Evolutionary conservation across 2,888 invertebrate species (phyloP).

Genomic region (Ennomos quercinarius): DNA sequence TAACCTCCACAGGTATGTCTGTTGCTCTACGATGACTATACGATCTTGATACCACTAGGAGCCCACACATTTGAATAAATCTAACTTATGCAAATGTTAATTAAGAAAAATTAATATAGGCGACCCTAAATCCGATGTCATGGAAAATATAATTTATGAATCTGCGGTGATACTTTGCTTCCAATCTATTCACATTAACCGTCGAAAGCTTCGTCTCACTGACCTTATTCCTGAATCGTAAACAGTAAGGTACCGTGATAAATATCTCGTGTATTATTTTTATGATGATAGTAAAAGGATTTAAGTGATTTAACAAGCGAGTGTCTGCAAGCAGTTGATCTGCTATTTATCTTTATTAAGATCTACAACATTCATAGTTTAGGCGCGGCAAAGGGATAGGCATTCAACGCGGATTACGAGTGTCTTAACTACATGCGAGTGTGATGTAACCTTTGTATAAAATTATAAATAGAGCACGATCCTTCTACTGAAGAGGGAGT

Average conservation of each 20-base stretch:
- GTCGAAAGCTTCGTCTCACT: constrained; percentile 47
- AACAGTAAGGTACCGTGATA: constrained; percentile 38
- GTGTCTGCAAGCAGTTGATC: constrained; percentile 52
- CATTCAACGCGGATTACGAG: constrained; percentile 57
- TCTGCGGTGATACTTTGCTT: constrained; percentile 40
- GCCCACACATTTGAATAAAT: constrained; percentile 43
- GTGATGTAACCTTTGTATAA: constrained; percentile 40
- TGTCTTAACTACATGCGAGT: constrained; percentile 38
- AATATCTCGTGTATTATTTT: constrained; percentile 47
- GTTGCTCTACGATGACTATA: constrained; percentile 38
- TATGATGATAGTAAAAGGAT: constrained; percentile 56
- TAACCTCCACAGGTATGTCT: constrained; percentile 54
- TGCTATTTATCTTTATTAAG: constrained; percentile 69
- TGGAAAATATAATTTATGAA: constrained; percentile 52
- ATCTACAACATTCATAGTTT: constrained; percentile 56
- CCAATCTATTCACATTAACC: constrained; percentile 48
- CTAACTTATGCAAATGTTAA: constrained; percentile 44
- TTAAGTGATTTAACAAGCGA: constrained; percentile 48
- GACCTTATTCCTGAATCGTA: constrained; percentile 52
- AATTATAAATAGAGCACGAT: constrained; percentile 37
- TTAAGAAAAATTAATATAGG: constrained; percentile 39
- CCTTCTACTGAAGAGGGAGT: constrained; percentile 21
- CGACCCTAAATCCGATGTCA: constrained; percentile 50
- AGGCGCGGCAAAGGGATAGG: constrained; percentile 50
- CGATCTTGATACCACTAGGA: constrained; percentile 32